Evolutionary conservation across 2,797 vertebrate species (phyloP), one percentile per base, ranked within the genome.

Genomic region (Cheirogaleus major): DNA sequence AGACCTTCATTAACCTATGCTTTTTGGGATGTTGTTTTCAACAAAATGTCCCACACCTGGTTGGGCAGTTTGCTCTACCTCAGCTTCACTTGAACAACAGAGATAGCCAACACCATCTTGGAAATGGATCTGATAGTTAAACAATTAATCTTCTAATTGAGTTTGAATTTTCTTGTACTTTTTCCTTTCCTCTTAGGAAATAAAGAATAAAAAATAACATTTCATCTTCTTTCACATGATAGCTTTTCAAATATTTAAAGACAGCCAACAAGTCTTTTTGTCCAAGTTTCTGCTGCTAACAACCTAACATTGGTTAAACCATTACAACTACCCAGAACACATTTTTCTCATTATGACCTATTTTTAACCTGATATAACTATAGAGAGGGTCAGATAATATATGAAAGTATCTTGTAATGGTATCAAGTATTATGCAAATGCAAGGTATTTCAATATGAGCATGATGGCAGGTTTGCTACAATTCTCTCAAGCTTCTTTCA

Each of bases 131-230:
- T 61, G n/a, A 89, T 2, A 17, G 27, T 45, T 89, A 67, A 75
- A 52, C 0, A 32, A 4, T 23, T 61, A 52, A 94, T 38, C 52
- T 67, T 78, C 50, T 67, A 86, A 63, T 2, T 65, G 61, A 90
- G 10, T 63, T 55, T 73, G 22, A 89, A 38, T 89, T 70, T 48
- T 10, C 35, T 85, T 79, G 3, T 45, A 79, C 4, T 23, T 93
- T 41, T 83, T 76, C 76, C 76, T 84, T 9, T 67, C 18, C 30
- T 70, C 32, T 84, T 35, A 92, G 43, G 32, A 93, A 88, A 95
- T 75, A 92, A 95, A 72, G 38, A 84, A 80, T 73, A 45, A 95
- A 85, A 87, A 89, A 89, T 55, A 27, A 85, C 18, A 79, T 38
- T 82, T 75, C 79, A 80, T 75, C 27, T 73, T 73, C 30, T 89